Base-by-base conservation (phyloP, 2,888 invertebrate species). In the Norana najaformis region DNA sequence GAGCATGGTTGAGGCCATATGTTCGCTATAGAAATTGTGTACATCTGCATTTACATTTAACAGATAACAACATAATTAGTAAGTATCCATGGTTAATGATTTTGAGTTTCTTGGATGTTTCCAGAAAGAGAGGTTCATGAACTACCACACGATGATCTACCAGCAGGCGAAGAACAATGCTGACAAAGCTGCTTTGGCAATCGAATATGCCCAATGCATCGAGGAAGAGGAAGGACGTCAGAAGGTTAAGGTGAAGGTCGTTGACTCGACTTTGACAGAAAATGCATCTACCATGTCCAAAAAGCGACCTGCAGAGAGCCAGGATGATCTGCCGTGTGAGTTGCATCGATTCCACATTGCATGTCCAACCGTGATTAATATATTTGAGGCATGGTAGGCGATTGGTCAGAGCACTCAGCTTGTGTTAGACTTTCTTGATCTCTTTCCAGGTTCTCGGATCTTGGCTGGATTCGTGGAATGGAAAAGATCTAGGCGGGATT, bases 211-310 rank as follows among this genome's bases (percentile, higher is more conserved):
- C 5, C 20, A 35, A 34, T 34, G 34, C 88, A 88, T 88, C n/a
- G 88, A 88, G 88, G 41, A 88, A 14, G 88, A 88, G 41, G 88
- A 88, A 20, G 88, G 88, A 23, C 88, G 88, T 20, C 88, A 88
- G 20, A 38, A 38, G 34, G 41, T 88, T 6, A 37, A 39, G 35
- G 41, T 88, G 20, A 88, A 88, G 88, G 30, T n/a, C 8, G 88
- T 37, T 13, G 14, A 88, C 69, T 85, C 85, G 35, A 8, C 35
- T 35, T 2, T 16, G 18, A 23, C 85, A 2, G 85, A 85, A 23
- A 5, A 20, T 23, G 35, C 85, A 6, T 20, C 83, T 35, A 35
- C 18, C 18, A 16, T 35, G 13, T 34, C 0, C 11, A 85, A 85
- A 14, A 85, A 85, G 23, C 85, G 85, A 35, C 85, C 85, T 14